These are phyloP conservation scores for Pocillopora meandrina DNA, from an alignment of 92 coral and sea anemone genomes.

Conservation along the genomic window DNA sequence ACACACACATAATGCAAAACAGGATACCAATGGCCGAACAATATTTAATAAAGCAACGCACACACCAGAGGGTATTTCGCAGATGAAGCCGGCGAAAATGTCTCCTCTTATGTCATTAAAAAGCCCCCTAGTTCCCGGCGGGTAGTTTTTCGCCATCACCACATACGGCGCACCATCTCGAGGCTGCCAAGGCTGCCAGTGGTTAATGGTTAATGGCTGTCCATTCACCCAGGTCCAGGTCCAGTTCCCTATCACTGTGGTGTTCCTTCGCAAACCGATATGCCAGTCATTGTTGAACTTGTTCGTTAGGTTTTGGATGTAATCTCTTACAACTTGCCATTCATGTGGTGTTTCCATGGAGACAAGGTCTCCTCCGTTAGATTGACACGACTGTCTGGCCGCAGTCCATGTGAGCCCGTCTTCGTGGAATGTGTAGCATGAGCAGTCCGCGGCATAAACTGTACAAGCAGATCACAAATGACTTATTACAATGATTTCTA, in stretches of 20 bases:
- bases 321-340: constrained; percentile 48
- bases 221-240: constrained; percentile 71
- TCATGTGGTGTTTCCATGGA: constrained; percentile 62
- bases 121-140: constrained; percentile 17
- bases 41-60: too few relatives aligned
- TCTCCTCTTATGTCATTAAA: constrained; percentile 6
- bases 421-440: constrained; percentile 27
- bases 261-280: constrained; percentile 33
- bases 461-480: not conserved
- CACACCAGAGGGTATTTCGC: constrained; percentile 19
- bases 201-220: constrained; percentile 46
- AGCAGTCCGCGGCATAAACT: constrained; percentile 10
- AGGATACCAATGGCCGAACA: too few relatives aligned
- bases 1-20: too few relatives aligned
- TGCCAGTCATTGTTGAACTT: constrained; percentile 58
- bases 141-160: constrained; percentile 6
- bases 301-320: constrained; percentile 61
- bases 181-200: constrained; percentile 66
- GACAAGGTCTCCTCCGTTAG: constrained; percentile 54
- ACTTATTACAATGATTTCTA: not conserved
- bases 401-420: constrained; percentile 30
- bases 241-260: constrained; percentile 38
- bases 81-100: constrained; percentile 22
- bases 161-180: constrained; percentile 24
- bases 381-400: constrained; percentile 33